Evolutionary conservation across 1,140 invertebrate genomes (phyloP).

Genomic region (Eciton burchellii): DNA sequence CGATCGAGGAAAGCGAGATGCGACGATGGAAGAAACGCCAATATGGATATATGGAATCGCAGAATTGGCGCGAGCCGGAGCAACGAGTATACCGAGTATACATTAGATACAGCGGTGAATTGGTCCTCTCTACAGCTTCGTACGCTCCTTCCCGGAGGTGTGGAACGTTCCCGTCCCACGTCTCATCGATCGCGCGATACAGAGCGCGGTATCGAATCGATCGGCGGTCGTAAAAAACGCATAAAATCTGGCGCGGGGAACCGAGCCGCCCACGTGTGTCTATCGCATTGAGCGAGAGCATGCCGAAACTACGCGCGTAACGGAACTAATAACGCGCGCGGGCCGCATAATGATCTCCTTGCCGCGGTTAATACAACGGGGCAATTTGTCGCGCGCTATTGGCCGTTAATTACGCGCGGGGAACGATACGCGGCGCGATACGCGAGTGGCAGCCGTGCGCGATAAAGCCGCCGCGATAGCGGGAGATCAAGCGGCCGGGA

Average conservation of each 20-base stretch:
- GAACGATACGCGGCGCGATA: neutral
- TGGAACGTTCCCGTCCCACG: constrained; percentile 62
- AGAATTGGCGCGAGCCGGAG: too few relatives aligned
- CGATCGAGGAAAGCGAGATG: too few relatives aligned
- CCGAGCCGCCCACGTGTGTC: neutral
- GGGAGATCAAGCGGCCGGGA: constrained; percentile 5
- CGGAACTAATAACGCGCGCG: constrained; percentile 61
- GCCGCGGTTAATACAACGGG: constrained; percentile 34
- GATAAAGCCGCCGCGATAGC: constrained; percentile 22
- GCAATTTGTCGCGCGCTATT: constrained; percentile 45
- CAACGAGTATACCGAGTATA: too few relatives aligned
- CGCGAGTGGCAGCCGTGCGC: constrained; percentile 1
- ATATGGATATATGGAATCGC: too few relatives aligned
- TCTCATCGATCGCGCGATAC: constrained; percentile 53
- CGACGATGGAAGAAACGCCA: too few relatives aligned
- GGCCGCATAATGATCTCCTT: constrained; percentile 48
- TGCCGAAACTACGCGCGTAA: constrained; percentile 9
- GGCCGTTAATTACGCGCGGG: constrained; percentile 46
- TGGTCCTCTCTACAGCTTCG: too few relatives aligned
- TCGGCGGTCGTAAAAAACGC: constrained; percentile 40
- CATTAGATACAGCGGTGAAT: too few relatives aligned
- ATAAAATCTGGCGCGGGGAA: neutral
- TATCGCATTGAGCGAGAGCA: constrained; percentile 58
- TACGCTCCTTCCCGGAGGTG: constrained; percentile 47
- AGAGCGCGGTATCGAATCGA: constrained; percentile 36